Percentiles rank a stretch among this genome's conserved stretches.
Evolutionary conservation across 2,888 invertebrate species (phyloP).

Genomic region (Drosophila formosana): DNA sequence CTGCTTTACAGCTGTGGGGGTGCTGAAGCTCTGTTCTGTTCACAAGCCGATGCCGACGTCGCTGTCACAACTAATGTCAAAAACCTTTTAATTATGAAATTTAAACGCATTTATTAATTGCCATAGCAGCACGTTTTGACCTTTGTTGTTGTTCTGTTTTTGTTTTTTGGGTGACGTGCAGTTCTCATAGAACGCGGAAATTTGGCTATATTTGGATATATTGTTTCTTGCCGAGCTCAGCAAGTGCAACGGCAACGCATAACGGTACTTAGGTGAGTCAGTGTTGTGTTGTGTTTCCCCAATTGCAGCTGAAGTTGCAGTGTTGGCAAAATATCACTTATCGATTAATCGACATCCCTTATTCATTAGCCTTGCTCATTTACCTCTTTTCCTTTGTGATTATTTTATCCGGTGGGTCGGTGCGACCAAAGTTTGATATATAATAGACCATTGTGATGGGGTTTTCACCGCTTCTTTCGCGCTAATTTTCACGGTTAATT

Average conservation of each 20-base stretch:
- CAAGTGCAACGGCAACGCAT: slow-evolving; percentile 33
- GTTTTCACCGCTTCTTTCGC: slow-evolving; percentile 36
- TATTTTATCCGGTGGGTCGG: slow-evolving; percentile 84
- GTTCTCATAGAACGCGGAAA: slow-evolving; percentile 80
- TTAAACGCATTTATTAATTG: slow-evolving; percentile 48
- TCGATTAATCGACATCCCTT: background rate
- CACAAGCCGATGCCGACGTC: slow-evolving; percentile 16
- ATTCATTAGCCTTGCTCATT: slow-evolving; percentile 17
- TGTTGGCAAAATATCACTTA: slow-evolving; percentile 39
- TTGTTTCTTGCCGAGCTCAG: slow-evolving; percentile 44
- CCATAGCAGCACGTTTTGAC: slow-evolving; percentile 71
- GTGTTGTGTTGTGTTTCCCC: slow-evolving; percentile 16
- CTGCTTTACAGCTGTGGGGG: slow-evolving; percentile 22
- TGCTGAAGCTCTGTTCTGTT: slow-evolving; percentile 30
- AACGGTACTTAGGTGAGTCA: slow-evolving; percentile 61
- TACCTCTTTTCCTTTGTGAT: slow-evolving; percentile 80
- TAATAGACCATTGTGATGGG: slow-evolving; percentile 82
- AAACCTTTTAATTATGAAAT: slow-evolving; percentile 70
- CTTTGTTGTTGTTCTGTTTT: slow-evolving; percentile 46
- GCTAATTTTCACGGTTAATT: slow-evolving; percentile 53
- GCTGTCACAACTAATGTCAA: slow-evolving; percentile 66
- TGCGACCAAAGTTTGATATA: slow-evolving; percentile 81
- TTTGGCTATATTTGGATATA: slow-evolving; percentile 40
- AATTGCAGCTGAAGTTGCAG: slow-evolving; percentile 5
- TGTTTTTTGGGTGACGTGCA: slow-evolving; percentile 33